Percentiles rank a stretch among this genome's conserved stretches.
These are phyloP conservation scores for Andrena chrysosceles DNA, from an alignment of 2,888 invertebrate genomes.

Conservation along the genomic window DNA sequence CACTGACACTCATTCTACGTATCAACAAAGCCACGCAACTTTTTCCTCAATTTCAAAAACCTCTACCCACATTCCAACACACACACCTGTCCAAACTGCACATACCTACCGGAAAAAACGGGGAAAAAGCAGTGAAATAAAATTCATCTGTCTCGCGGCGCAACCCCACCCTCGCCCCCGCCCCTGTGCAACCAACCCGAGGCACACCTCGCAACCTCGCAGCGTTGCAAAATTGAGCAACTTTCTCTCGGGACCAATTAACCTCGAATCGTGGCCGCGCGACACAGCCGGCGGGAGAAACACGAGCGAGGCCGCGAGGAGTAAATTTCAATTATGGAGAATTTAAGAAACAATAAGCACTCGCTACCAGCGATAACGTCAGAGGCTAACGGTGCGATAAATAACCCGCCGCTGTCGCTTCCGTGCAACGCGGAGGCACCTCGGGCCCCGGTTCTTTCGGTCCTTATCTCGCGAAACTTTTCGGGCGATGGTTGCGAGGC, in stretches of 20 bases:
- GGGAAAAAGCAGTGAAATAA: too few relatives aligned
- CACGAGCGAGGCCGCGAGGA: background rate
- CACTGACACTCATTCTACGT: too few relatives aligned
- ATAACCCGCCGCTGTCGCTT: constrained; percentile 23
- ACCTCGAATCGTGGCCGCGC: constrained; percentile 24
- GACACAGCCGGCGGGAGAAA: constrained; percentile 11
- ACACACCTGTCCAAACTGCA: too few relatives aligned
- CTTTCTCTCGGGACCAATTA: constrained; percentile 51
- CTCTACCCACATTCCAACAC: too few relatives aligned
- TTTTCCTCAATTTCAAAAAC: too few relatives aligned
- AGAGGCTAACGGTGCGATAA: constrained; percentile 30
- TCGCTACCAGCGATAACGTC: constrained; percentile 22
- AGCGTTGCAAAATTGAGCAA: constrained; percentile 25
- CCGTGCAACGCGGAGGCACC: constrained; percentile 22
- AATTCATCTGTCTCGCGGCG: background rate
- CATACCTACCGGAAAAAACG: too few relatives aligned
- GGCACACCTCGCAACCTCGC: constrained; percentile 21
- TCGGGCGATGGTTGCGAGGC: constrained; percentile 16
- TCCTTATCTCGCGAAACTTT: constrained; percentile 53
- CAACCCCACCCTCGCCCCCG: constrained; percentile 7
- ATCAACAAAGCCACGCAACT: too few relatives aligned
- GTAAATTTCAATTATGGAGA: constrained; percentile 57
- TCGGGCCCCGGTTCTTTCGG: constrained; percentile 4
- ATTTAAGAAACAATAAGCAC: constrained; percentile 43
- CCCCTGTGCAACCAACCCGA: constrained; percentile 13